A percentile compares a stretch with the other conserved stretches of the same genome.
These are phyloP conservation scores for Tetanocera ferruginea DNA, from an alignment of 2,888 invertebrate genomes.

Conservation along the genomic window DNA sequence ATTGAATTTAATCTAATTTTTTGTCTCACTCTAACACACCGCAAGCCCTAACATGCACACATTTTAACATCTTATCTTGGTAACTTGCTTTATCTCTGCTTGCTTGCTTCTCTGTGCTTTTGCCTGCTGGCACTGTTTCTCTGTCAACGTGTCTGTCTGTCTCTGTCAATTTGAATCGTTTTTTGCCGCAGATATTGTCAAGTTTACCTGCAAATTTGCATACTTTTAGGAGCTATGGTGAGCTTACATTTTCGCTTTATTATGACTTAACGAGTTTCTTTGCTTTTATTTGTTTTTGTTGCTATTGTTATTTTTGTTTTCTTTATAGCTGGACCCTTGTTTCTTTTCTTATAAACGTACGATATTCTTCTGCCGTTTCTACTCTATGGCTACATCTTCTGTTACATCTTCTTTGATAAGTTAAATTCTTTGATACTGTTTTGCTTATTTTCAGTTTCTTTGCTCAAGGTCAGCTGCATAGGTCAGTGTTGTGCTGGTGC, in stretches of 20 bases:
- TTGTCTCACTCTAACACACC: background rate
- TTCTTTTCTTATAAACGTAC: background rate
- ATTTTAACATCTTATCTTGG: too few relatives aligned
- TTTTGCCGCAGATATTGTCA: background rate
- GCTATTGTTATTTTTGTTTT: background rate
- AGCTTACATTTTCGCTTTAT: constrained; percentile 14
- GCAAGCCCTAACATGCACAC: background rate
- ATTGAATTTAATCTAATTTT: constrained; percentile 21
- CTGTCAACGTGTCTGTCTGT: background rate
- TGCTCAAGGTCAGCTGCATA: constrained; percentile 11
- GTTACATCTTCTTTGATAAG: too few relatives aligned
- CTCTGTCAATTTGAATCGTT: background rate
- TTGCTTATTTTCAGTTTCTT: background rate
- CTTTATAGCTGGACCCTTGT: background rate
- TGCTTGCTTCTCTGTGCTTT: background rate
- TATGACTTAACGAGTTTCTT: constrained; percentile 16
- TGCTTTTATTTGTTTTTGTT: background rate
- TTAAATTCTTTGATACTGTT: background rate
- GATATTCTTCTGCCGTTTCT: background rate
- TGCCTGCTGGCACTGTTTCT: background rate
- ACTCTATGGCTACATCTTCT: background rate
- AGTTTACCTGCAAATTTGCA: constrained; percentile 31
- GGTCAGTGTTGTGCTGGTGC: background rate
- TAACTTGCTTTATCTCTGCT: background rate
- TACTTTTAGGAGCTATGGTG: constrained; percentile 7